These are phyloP conservation scores for Gymnocephalus cernua DNA, from an alignment of 2,113 vertebrate species.

Conservation along the genomic window DNA sequence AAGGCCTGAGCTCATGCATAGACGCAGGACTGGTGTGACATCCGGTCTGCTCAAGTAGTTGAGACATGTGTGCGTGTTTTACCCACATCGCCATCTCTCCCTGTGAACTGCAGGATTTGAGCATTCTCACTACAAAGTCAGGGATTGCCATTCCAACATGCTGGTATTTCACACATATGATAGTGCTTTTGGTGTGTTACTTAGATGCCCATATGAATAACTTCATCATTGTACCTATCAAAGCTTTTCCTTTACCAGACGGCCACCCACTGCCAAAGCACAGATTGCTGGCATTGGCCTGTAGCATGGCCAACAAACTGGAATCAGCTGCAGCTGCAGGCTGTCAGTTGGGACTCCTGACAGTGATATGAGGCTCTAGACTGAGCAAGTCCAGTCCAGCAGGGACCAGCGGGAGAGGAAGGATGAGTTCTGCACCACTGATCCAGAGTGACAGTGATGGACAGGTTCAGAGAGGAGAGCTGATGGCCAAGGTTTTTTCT, in stretches of 20 bases:
- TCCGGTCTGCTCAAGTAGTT: constrained; percentile 60
- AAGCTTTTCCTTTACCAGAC: constrained; percentile 59
- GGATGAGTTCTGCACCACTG: constrained; percentile 84
- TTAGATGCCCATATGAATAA: constrained; percentile 65
- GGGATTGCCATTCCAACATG: constrained; percentile 47
- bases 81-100: constrained; percentile 50
- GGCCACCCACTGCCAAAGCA: constrained; percentile 71
- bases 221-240: constrained; percentile 71
- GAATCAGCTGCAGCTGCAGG: constrained; percentile 78
- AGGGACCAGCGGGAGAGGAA: constrained; percentile 78
- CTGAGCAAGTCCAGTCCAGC: constrained; percentile 73
- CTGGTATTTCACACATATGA: constrained; percentile 61
- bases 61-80: constrained; percentile 66
- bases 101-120: constrained; percentile 63
- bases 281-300: constrained; percentile 75
- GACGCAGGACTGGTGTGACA: constrained; percentile 64
- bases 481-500: constrained; percentile 81
- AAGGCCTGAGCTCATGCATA: constrained; percentile 55
- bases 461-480: constrained; percentile 83
- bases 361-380: constrained; percentile 79
- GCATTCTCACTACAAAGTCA: constrained; percentile 68
- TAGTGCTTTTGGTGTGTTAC: constrained; percentile 56
- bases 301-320: constrained; percentile 71
- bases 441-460: constrained; percentile 85
- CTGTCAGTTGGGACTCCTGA: constrained; percentile 77